A percentile compares a stretch with the other conserved stretches of the same genome.
These are phyloP conservation scores for Griposia aprilina DNA, from an alignment of 2,888 invertebrate species.

Conservation along the genomic window DNA sequence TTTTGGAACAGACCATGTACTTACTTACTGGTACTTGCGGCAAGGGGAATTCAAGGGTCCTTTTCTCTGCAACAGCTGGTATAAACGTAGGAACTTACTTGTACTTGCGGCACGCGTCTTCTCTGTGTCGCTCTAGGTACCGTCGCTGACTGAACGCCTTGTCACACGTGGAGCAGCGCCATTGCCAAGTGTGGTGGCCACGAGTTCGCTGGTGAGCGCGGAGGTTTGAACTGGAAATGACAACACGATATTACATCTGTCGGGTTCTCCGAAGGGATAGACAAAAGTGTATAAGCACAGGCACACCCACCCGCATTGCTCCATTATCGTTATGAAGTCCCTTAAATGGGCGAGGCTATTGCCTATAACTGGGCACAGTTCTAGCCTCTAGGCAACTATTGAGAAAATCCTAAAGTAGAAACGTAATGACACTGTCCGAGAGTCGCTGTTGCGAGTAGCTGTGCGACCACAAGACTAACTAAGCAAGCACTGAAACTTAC, in stretches of 20 bases:
- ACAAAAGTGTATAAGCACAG: background rate
- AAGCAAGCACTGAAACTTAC: too few species aligned
- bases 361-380: background rate
- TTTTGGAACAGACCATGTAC: too few species aligned
- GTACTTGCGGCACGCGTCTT: constrained; percentile 92
- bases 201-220: constrained; percentile 93
- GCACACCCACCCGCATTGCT: background rate
- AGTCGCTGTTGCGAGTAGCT: too few species aligned
- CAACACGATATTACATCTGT: background rate
- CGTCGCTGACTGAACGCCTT: constrained; percentile 93
- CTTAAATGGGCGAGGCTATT: background rate
- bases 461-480: too few species aligned
- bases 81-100: constrained; percentile 73
- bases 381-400: too few species aligned
- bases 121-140: constrained; percentile 92
- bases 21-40: too few species aligned
- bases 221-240: constrained; percentile 91
- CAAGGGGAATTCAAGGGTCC: too few species aligned
- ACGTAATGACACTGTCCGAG: too few species aligned
- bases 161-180: constrained; percentile 92
- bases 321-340: background rate
- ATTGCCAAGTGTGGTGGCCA: constrained; percentile 93
- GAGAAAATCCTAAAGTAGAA: too few species aligned
- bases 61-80: background rate
- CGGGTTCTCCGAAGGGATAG: background rate